A percentile compares a stretch with the other conserved stretches of the same genome.
Evolutionary conservation across 2,113 vertebrate species (phyloP).

Genomic region (Phrynosoma blainvillii): DNA sequence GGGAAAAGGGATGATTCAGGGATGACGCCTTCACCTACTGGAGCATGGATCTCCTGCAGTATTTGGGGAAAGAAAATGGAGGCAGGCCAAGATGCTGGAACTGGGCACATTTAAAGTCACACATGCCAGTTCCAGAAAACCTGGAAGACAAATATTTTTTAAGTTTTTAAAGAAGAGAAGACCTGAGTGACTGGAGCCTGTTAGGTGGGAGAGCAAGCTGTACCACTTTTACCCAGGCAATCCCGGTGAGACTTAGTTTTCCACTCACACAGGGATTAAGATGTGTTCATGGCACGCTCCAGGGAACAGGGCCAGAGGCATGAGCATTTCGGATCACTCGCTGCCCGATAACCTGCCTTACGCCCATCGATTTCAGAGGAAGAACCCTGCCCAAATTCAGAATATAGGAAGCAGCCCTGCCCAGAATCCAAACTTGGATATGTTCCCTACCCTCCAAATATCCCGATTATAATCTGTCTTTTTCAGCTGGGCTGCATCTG

Average conservation of each 20-base stretch:
- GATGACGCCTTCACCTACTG: too few relatives aligned
- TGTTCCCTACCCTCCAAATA: too few relatives aligned
- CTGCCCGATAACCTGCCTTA: too few relatives aligned
- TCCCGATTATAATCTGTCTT: neutral
- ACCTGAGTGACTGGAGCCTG: too few relatives aligned
- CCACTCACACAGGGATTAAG: neutral
- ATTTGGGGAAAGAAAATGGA: too few relatives aligned
- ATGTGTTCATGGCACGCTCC: neutral
- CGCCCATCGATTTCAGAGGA: neutral
- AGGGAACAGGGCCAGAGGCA: neutral
- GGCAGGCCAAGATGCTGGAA: too few relatives aligned
- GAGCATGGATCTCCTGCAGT: too few relatives aligned
- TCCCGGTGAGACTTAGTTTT: neutral
- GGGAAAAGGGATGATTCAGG: too few relatives aligned
- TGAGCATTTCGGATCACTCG: too few relatives aligned
- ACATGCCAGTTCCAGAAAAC: neutral
- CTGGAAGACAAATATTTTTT: neutral
- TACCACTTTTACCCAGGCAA: neutral
- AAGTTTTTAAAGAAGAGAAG: neutral
- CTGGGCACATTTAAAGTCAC: neutral
- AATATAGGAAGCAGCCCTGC: neutral
- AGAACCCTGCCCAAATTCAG: neutral
- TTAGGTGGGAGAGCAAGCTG: neutral
- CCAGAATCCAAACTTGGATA: too few relatives aligned
- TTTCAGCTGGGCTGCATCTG: neutral